Conservation (phyloP, 1,140 invertebrate genomes). For the Atopsyche davidsoni region DNA sequence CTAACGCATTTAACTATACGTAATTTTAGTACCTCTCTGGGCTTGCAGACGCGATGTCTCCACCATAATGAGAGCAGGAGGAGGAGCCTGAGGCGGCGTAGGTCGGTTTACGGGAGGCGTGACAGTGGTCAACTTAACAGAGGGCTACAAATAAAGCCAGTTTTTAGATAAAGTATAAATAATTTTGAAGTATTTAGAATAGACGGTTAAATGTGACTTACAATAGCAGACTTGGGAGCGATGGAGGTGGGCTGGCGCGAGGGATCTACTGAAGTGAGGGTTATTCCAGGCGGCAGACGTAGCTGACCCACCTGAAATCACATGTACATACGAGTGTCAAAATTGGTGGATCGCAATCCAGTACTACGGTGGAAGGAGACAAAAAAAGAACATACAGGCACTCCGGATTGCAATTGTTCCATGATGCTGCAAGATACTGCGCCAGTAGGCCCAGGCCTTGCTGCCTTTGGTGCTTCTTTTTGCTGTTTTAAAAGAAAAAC, state of each 20-base stretch:
- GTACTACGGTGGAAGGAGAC: too few relatives aligned
- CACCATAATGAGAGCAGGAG: conserved; percentile 42
- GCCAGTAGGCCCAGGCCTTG: background rate
- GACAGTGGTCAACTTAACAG: conserved; percentile 36
- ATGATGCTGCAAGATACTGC: conserved; percentile 49
- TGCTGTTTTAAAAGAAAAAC: too few relatives aligned
- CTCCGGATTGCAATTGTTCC: conserved; percentile 53
- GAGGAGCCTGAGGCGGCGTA: conserved; percentile 34
- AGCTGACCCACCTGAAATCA: conserved; percentile 58
- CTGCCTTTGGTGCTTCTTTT: background rate
- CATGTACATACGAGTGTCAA: too few relatives aligned
- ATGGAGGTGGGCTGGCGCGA: conserved; percentile 34
- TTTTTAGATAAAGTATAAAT: conserved; percentile 25
- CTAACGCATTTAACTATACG: too few relatives aligned
- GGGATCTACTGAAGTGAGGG: conserved; percentile 72
- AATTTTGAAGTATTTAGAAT: conserved; percentile 19
- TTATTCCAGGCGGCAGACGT: conserved; percentile 72
- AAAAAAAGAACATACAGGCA: conserved; percentile 43
- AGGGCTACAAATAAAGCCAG: conserved; percentile 34
- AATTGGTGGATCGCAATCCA: too few relatives aligned
- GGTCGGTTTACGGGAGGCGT: conserved; percentile 38
- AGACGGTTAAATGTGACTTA: conserved; percentile 8
- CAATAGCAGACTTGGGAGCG: conserved; percentile 16
- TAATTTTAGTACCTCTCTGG: conserved; percentile 23
- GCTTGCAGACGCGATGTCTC: conserved; percentile 35